phyloP scores from a whole-genome alignment of 2,113 vertebrate genomes.

The Pampusana beccarii region DNA sequence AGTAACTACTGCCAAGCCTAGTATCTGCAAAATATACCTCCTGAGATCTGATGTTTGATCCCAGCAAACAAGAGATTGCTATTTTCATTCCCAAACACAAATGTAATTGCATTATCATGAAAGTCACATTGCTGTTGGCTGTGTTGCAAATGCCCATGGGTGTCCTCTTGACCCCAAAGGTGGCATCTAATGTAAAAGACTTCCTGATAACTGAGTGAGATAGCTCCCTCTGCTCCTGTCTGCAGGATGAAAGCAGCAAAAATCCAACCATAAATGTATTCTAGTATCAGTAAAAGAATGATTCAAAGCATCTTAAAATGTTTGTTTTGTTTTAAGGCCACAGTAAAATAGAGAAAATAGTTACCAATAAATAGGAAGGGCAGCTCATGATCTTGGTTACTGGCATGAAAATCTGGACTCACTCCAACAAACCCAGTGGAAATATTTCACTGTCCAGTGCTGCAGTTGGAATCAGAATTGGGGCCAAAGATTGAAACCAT shows the following conservation, averaged over 20 bases:
- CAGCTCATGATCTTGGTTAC: background rate
- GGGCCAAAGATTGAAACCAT: background rate
- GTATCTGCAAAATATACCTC: background rate
- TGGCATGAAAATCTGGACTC: background rate
- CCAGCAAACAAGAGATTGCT: background rate
- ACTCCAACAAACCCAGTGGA: background rate
- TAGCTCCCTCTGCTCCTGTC: background rate
- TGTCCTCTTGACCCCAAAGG: background rate
- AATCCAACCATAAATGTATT: background rate
- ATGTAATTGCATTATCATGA: slow-evolving; percentile 26
- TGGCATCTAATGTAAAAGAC: background rate
- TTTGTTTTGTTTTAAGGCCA: background rate
- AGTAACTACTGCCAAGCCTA: background rate
- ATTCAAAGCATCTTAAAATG: background rate
- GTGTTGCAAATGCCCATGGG: background rate
- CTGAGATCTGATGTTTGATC: background rate
- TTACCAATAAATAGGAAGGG: background rate
- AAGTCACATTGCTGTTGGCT: background rate
- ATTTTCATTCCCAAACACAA: slow-evolving; percentile 14
- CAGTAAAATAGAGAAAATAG: background rate
- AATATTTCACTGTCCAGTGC: background rate
- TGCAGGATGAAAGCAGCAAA: background rate
- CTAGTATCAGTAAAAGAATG: background rate
- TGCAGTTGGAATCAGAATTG: background rate
- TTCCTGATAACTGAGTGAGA: background rate